phyloP scores from a whole-genome alignment of 2,888 invertebrate genomes.

The Salpingus planirostris region DNA sequence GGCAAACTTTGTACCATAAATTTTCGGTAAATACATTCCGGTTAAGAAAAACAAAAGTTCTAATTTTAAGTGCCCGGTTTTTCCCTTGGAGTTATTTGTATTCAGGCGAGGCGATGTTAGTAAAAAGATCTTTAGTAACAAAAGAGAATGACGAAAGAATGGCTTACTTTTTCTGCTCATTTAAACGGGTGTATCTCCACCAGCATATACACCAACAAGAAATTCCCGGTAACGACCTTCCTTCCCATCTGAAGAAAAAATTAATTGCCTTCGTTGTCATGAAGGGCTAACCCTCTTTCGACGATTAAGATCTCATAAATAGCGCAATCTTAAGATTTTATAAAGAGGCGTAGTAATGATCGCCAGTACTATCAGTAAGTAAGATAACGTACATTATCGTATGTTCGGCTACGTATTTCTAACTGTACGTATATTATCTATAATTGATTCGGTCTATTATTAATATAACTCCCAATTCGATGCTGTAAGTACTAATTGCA shows the following conservation, averaged over 20 bases:
- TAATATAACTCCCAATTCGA: too few relatives aligned
- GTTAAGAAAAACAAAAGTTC: slow-evolving; percentile 14
- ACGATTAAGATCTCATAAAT: too few relatives aligned
- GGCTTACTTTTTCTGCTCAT: slow-evolving; percentile 16
- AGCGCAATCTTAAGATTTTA: too few relatives aligned
- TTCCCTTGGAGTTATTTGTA: slow-evolving; percentile 13
- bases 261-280: slow-evolving; percentile 7
- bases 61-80: slow-evolving; percentile 14
- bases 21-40: slow-evolving; percentile 11
- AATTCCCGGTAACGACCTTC: slow-evolving; percentile 11
- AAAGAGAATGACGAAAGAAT: too few relatives aligned
- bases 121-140: slow-evolving; percentile 16
- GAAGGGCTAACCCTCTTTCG: too few relatives aligned
- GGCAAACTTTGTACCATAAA: slow-evolving; percentile 14
- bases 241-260: slow-evolving; percentile 8
- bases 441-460: too few relatives aligned
- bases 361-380: too few relatives aligned
- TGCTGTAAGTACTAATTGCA: too few relatives aligned
- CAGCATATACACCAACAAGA: slow-evolving; percentile 14
- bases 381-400: too few relatives aligned
- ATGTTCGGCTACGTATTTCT: too few relatives aligned
- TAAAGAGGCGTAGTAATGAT: too few relatives aligned
- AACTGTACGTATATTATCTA: too few relatives aligned
- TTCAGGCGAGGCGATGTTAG: slow-evolving; percentile 12
- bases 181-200: slow-evolving; percentile 12